Base-by-base conservation (phyloP, 2,113 vertebrate species). In the Burhinus bistriatus region DNA sequence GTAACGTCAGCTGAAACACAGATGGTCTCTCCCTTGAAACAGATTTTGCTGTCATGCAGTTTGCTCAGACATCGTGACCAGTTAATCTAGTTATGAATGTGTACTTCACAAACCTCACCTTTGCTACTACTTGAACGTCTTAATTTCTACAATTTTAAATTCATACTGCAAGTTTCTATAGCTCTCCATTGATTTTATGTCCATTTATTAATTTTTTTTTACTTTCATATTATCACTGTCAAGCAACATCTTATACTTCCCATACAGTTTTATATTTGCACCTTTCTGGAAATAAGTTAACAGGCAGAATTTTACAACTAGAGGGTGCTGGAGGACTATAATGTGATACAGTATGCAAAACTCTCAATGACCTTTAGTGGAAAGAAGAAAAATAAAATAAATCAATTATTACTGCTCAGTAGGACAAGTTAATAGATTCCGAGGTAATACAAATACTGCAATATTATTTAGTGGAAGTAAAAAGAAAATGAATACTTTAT, bases 271-370 rank as follows among this genome's bases (percentile, higher is more conserved):
- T 58, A 25, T 64, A 76, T 82, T 84, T 87, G 61, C 49, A 87
- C 54, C 54, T 38, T 57, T 91, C 66, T 49, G 58, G 40, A 92
- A 91, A 42, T 71, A 72, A 66, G 76, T 93, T 55, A 88, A 64
- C 16, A 90, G 65, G 42, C 34, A 62, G 59, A 59, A 72, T 89
- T 97, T 95, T 92, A 70, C 93, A 97, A 96, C 93, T 98, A 97
- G 92, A 94, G 94, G 95, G 91, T 94, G 89, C 96, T 96, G 91
- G 94, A 95, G 94, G 86, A 93, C 93, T 90, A 82, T 30, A 82
- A 54, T 89, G 91, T 51, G 59, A 85, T 26, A 70, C 6, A 9
- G 44, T 22, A 93, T 32, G n/a, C 47, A 87, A 91, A 91, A 90
- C 72, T 54, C 71, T 71, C 66, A 12, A 19, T 88, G 87, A 97